Evolutionary conservation across 2,888 invertebrate genomes (phyloP), one percentile per base, ranked within the genome.

Genomic region (Clistopyga incitator): DNA sequence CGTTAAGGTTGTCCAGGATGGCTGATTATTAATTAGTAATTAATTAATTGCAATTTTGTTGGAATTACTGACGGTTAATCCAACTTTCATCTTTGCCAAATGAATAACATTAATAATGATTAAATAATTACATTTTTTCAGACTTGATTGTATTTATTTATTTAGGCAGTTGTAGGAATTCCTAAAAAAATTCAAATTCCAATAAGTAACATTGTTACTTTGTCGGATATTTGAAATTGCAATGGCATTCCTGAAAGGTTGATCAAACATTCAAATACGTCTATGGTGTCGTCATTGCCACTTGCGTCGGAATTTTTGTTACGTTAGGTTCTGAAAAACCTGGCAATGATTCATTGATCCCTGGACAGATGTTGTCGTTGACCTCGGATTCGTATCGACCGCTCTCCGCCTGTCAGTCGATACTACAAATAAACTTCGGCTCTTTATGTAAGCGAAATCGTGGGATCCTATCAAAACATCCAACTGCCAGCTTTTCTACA

Each of bases 301-400:
- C 50, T 68, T 25, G 2, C 3, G 29, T 50, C 50, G 50, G 50
- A 68, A 50, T 52, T 18, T n/a, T 34, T 50, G 54, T 20, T 20
- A 54, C 6, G 10, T 52, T 47, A 2, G 50, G 18, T 23, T 65
- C 38, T 20, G 6, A 13, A 54, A 38, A 38, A 20, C 15, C 15
- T 38, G 18, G 15, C 38, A 20, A 54, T 54, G 42, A 38, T 38
- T 70, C 70, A 54, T 52, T 54, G 38, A 70, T 70, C 70, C 38
- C 70, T 8, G 52, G 38, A 38, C 29, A 18, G 20, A 38, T 34
- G 34, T 54, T 52, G 38, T 23, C 54, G 56, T 34, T 42, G 54
- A 42, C 25, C 23, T 42, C 38, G 42, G 3, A 34, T 8, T 71
- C 6, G 8, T 15, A 10, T 71, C 15, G 23, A 15, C 20, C 4